Evolutionary conservation across 2,888 invertebrate genomes (phyloP), one percentile per base, ranked within the genome.

Genomic region (Nomada lathburiana): DNA sequence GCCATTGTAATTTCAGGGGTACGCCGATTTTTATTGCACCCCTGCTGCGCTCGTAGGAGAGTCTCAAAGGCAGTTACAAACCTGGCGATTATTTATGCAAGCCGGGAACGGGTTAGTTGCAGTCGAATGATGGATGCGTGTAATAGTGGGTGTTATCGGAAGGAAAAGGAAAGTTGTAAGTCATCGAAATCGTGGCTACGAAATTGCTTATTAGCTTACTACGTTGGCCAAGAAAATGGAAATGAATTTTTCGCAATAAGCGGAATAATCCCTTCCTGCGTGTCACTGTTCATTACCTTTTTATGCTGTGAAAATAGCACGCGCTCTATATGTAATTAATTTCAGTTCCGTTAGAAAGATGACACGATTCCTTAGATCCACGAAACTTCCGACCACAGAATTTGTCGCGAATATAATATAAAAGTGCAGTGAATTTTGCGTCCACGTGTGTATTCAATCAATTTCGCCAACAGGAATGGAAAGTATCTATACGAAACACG

Each of bases 1-100:
- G 60, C 13, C 44, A 26, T 62, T 70, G 62, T 62, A 62, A 76
- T 62, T 70, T 69, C 70, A 70, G 60, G 68, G 75, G 29, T 70
- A 29, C 29, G 20, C 9, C 23, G n/a, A 76, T 69, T 62, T 76
- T 70, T 62, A 62, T 70, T 62, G 13, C 53, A 47, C 47, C 70
- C 29, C 26, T 62, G 44, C 44, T 69, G 69, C 36, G 53, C 42
- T 23, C 36, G 23, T 50, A 23, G 23, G 9, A n/a, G 53, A 68
- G 16, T 67, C 29, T 16, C 53, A 36, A 11, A 53, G n/a, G 16
- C 16, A 20, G 67, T 67, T 20, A 29, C 20, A 20, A 44, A n/a
- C 20, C 55, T 73, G 20, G 13, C 23, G 26, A 20, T 64, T 74
- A 67, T 53, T 67, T 52, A 52, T 55, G 55, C 55, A 23, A 23